These are phyloP conservation scores for Panurus biarmicus DNA, from an alignment of 2,113 vertebrate genomes.

Conservation along the genomic window DNA sequence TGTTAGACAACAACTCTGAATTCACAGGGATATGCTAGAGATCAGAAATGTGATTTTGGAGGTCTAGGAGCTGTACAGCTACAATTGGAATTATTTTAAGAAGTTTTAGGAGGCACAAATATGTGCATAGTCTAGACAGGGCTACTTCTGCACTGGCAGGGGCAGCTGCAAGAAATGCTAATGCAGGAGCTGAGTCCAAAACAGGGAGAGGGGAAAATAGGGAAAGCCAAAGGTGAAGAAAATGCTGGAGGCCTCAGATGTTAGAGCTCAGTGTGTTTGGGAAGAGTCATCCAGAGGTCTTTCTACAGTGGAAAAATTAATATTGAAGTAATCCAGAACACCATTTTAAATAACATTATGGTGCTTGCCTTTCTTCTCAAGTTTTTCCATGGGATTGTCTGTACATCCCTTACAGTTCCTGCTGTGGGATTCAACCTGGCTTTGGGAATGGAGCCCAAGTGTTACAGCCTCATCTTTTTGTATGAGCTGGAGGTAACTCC, in stretches of 20 bases:
- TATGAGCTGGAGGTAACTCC: neutral
- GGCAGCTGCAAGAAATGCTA: neutral
- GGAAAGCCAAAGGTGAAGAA: neutral
- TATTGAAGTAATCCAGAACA: neutral
- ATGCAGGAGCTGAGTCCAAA: neutral
- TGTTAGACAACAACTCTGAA: neutral
- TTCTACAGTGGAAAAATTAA: neutral
- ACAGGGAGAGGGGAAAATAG: neutral
- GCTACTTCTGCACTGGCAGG: neutral
- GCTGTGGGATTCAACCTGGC: neutral
- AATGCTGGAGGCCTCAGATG: neutral
- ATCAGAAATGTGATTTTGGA: neutral
- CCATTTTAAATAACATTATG: neutral
- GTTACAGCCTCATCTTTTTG: neutral
- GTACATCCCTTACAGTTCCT: neutral
- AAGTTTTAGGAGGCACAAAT: neutral
- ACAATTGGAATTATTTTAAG: neutral
- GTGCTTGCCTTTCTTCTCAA: neutral
- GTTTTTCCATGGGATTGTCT: neutral
- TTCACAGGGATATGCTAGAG: neutral
- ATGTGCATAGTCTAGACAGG: neutral
- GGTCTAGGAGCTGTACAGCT: neutral
- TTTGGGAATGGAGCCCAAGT: neutral
- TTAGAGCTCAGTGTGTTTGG: neutral
- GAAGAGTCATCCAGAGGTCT: slow-evolving; percentile 41